Percentiles rank a stretch among this genome's conserved stretches.
phyloP scores from a whole-genome alignment of 2,888 invertebrate species.

The Drosophila algonquin region DNA sequence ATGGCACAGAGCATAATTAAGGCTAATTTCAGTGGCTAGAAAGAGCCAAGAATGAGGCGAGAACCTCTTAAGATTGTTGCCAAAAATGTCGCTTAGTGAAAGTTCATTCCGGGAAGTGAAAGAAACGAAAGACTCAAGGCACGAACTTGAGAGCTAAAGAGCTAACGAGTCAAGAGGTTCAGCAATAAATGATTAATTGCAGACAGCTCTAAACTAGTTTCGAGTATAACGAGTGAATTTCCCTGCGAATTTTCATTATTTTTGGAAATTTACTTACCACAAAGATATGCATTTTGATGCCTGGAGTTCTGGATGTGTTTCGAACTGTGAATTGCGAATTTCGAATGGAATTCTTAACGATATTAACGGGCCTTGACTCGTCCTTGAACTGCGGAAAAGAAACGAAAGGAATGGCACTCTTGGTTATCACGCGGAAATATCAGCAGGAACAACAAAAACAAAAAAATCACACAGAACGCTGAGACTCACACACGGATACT shows the following conservation, averaged over 20 bases:
- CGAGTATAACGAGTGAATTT: slow-evolving; percentile 10
- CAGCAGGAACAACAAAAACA: slow-evolving; percentile 21
- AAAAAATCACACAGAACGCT: background rate
- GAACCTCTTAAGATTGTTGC: slow-evolving; percentile 30
- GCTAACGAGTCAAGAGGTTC: slow-evolving; percentile 34
- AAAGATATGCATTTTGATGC: slow-evolving; percentile 59
- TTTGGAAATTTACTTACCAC: slow-evolving; percentile 58
- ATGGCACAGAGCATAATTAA: slow-evolving; percentile 45
- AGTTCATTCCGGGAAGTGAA: slow-evolving; percentile 58
- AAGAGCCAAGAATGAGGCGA: slow-evolving; percentile 27
- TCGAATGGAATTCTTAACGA: background rate
- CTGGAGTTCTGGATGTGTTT: background rate
- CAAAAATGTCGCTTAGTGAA: slow-evolving; percentile 61
- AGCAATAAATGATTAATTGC: slow-evolving; percentile 69
- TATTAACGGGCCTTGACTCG: background rate
- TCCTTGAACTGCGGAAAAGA: slow-evolving; percentile 73
- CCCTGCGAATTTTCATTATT: background rate
- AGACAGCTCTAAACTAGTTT: slow-evolving; percentile 51
- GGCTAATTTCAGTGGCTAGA: slow-evolving; percentile 40
- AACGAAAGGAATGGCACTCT: slow-evolving; percentile 54
- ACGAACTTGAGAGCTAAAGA: slow-evolving; percentile 69
- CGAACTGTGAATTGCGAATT: too few relatives aligned
- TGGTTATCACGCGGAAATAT: slow-evolving; percentile 41
- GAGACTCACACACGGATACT: background rate
- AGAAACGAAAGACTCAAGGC: slow-evolving; percentile 68